Conservation (phyloP, 2,113 vertebrate species). For the Bujurquina vittata region DNA sequence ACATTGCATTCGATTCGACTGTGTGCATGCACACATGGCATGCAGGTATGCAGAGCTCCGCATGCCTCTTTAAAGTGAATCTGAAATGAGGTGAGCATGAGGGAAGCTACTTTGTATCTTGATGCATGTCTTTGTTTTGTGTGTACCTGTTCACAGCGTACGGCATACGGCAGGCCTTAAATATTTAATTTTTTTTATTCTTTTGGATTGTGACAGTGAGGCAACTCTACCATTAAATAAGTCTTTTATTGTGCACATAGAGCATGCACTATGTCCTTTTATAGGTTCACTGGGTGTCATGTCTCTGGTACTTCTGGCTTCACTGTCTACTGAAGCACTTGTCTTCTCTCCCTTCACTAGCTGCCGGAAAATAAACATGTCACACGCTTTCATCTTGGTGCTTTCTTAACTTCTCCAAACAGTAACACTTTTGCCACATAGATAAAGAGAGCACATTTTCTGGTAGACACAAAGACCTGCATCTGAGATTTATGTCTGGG, state of each 20-base stretch:
- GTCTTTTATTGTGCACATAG: background rate
- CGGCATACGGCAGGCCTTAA: background rate
- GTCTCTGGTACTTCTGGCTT: background rate
- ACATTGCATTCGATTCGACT: background rate
- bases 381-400: slow-evolving; percentile 33
- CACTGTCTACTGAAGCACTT: slow-evolving; percentile 5
- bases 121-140: background rate
- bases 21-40: background rate
- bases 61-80: background rate
- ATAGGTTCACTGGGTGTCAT: background rate
- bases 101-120: background rate
- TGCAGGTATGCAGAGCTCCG: background rate
- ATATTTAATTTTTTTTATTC: background rate
- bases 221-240: background rate
- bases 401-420: slow-evolving; percentile 35
- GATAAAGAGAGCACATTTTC: slow-evolving; percentile 11
- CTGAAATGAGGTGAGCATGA: background rate
- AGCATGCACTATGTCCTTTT: background rate
- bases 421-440: slow-evolving; percentile 25
- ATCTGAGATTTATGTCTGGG: slow-evolving; percentile 34
- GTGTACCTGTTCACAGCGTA: background rate
- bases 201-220: background rate
- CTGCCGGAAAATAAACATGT: slow-evolving; percentile 42
- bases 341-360: slow-evolving; percentile 12
- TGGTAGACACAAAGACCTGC: slow-evolving; percentile 25